These are phyloP conservation scores for Trialeurodes vaporariorum DNA, from an alignment of 1,140 invertebrate genomes.

Conservation along the genomic window DNA sequence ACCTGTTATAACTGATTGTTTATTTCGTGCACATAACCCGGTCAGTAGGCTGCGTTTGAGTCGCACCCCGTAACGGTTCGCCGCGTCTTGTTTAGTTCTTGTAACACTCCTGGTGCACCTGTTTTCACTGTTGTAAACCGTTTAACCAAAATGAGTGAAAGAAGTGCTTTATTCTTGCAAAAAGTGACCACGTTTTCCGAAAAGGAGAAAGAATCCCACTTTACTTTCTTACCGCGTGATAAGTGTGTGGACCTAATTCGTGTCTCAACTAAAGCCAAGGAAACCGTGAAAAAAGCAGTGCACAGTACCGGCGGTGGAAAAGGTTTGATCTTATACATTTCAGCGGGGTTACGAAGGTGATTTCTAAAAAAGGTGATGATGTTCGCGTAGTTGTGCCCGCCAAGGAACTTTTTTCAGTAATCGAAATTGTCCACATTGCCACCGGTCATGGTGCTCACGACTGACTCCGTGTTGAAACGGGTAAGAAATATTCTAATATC, in stretches of 20 bases:
- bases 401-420: too few relatives aligned
- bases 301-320: not conserved
- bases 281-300: not conserved
- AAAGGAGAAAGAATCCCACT: not conserved
- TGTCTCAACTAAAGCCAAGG: not conserved
- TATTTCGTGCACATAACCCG: not conserved
- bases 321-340: too few relatives aligned
- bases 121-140: not conserved
- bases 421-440: too few relatives aligned
- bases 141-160: not conserved
- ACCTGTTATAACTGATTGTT: not conserved
- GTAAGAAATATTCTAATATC: too few relatives aligned
- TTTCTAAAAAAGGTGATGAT: too few relatives aligned
- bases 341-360: too few relatives aligned
- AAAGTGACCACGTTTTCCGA: not conserved
- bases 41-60: not conserved
- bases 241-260: not conserved
- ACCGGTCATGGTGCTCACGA: too few relatives aligned
- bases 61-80: not conserved
- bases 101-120: not conserved
- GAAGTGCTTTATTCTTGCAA: not conserved
- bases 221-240: not conserved
- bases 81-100: not conserved
- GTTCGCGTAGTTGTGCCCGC: too few relatives aligned
- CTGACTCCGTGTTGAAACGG: too few relatives aligned